Base-by-base conservation (phyloP, 2,888 invertebrate genomes). In the Drosophila flavopinicola region DNA sequence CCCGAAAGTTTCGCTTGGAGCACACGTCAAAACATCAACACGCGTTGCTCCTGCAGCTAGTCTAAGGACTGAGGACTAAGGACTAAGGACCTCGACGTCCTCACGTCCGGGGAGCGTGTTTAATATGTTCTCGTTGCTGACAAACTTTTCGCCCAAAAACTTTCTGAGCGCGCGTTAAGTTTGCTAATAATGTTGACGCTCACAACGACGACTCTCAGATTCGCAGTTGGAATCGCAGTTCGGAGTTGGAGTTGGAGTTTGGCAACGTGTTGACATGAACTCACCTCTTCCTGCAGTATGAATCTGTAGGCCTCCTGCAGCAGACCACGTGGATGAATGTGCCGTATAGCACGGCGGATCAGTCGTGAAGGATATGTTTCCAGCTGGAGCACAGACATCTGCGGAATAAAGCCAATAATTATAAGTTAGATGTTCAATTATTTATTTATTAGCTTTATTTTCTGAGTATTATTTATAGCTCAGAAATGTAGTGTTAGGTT, bases 211-310 rank as follows among this genome's bases (percentile, higher is more conserved):
- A 78, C 45, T 52, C 63, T 17, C 54, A 67, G 24, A 20, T 54
- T 27, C 15, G 24, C 23, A 23, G 15, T 25, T 11, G 10, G 17
- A 37, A 9, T 20, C n/a, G 13, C 4, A 44, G 15, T 29, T 13
- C 23, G 6, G 10, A 60, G 39, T 11, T 11, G 13, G 33, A 49
- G 27, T 15, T 6, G 13, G 6, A 30, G 17, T 38, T 49, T 69
- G 59, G 54, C 57, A 71, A 51, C 51, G 57, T 58, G 58, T 63
- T 63, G 52, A 59, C 67, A 57, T 47, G 4, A 11, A 85, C 88
- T 88, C 75, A 91, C 91, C 89, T 91, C 87, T 77, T 91, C 91
- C 39, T 84, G 74, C 5, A 78, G 63, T 56, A 91, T 88, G 66
- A 91, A 91, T 68, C 76, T 86, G 71, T 87, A 88, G 59, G 90